Evolutionary conservation across 2,797 vertebrate genomes (phyloP), one percentile per base, ranked within the genome.

Genomic region (Knipowitschia caucasica): DNA sequence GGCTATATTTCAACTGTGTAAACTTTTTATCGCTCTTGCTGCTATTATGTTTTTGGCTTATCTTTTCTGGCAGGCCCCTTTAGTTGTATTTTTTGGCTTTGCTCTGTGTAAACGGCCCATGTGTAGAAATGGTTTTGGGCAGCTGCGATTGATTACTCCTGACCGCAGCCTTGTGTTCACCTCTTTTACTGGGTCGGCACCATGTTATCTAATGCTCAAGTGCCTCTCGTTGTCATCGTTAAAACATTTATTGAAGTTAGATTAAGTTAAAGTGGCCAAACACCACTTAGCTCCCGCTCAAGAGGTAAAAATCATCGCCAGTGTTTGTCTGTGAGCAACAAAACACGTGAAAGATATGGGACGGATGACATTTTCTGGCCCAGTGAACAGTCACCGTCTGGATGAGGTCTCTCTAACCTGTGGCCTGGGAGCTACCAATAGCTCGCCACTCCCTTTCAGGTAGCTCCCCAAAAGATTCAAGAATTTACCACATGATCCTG

Each of bases 111-210:
- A 52, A 63, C 17, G 39, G 29, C 47, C 63, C 61, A 65, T 56
- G 68, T 57, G 56, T 34, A 50, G 36, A 42, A 78, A 50, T 34
- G 25, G 45, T 71, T 73, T 64, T 29, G 21, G 71, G 58, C 74
- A 81, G 81, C 73, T 85, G 76, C 70, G 70, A 58, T 60, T 54
- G 44, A 81, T 81, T 80, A 53, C 53, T 67, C 46, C 53, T 43
- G 62, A 62, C 57, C 18, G 3, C 65, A 40, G 40, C 58, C 47
- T 53, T 1, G 20, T 61, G 35, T 72, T 76, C 56, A 71, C 59
- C 67, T 50, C 14, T 2, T 50, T 66, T 56, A 60, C 59, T 60
- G 70, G 50, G 59, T 47, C 64, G 69, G 50, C 50, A 21, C 67
- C 68, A 44, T 52, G 23, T 24, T 43, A 66, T 70, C 69, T 70